Evolutionary conservation across 2,888 invertebrate species (phyloP), one percentile per base, ranked within the genome.

Genomic region (Ganaspis brasiliensis): DNA sequence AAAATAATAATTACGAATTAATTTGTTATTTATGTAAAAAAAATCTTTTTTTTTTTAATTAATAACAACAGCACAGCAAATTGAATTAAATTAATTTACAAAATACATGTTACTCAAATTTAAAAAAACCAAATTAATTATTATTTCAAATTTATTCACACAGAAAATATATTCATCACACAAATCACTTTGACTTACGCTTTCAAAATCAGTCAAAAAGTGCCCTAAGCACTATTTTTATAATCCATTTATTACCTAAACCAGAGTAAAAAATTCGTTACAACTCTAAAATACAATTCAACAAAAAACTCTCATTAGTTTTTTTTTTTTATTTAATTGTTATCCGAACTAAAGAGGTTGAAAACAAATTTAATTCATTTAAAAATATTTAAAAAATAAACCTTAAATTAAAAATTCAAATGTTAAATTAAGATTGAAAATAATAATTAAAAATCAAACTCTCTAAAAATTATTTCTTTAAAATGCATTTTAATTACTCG

Each of bases 231-330:
- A 24, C 6, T 40, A 24, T 40, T 21, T 8, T n/a, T 19, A 26
- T 59, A 35, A 24, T n/a, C 45, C 40, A 14, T 67, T 67, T n/a
- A 67, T 49, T 49, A 24, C 67, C 45, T 45, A 26, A 67, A 67
- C 40, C n/a, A 49, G 40, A 67, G 24, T 26, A 67, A 45, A 49
- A 21, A 24, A 40, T 10, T 45, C 14, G n/a, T 67, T 67, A 67
- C 10, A 67, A 37, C 26, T n/a, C 31, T 35, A 14, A n/a, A 24
- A 56, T 56, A 26, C 10, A 2, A 56, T 0, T 56, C 5, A 16
- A 16, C 52, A 52, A 52, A 52, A 52, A 52, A 52, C 16, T 19
- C 16, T 16, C 19, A 10, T 45, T 8, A 45, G 2, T 45, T 45
- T 35, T 35, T 9, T 6, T 35, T 35, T 35, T 35, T 35, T 6